Evolutionary conservation across 1,140 invertebrate genomes (phyloP).

Genomic region (Lasaia peninsularis): DNA sequence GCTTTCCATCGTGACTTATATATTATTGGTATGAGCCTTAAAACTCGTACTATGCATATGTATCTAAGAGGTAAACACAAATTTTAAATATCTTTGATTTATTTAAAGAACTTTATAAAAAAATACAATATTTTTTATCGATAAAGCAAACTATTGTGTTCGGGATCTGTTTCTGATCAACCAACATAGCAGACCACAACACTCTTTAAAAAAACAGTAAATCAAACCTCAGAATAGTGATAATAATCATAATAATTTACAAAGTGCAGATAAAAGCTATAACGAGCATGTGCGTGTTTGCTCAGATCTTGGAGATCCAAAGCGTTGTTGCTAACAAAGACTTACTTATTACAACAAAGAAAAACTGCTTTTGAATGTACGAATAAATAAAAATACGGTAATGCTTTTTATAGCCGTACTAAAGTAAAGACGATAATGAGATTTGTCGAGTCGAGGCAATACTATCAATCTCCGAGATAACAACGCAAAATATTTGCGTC

Average conservation of each 20-base stretch:
- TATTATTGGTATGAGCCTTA: no score
- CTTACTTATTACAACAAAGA: constrained; percentile 16
- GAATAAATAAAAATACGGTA: neutral
- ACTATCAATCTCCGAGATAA: neutral
- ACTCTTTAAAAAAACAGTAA: constrained; percentile 5
- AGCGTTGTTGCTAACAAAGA: constrained; percentile 12
- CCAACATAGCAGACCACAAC: neutral
- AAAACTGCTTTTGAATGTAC: neutral
- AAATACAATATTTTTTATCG: no score
- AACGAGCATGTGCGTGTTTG: constrained; percentile 41
- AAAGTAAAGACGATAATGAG: neutral
- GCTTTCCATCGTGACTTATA: no score
- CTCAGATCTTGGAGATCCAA: neutral
- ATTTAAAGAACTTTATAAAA: no score
- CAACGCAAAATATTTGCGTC: neutral
- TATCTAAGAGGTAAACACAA: no score
- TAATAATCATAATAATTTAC: constrained; percentile 33
- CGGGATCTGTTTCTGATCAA: no score
- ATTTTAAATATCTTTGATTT: no score
- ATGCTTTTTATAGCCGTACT: neutral
- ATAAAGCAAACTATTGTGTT: no score
- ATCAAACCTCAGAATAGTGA: neutral
- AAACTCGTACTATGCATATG: no score
- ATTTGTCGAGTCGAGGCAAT: neutral
- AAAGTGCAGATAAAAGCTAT: constrained; percentile 45